These are phyloP conservation scores for Epinotia brunnichana DNA, from an alignment of 2,888 invertebrate species.

Conservation along the genomic window DNA sequence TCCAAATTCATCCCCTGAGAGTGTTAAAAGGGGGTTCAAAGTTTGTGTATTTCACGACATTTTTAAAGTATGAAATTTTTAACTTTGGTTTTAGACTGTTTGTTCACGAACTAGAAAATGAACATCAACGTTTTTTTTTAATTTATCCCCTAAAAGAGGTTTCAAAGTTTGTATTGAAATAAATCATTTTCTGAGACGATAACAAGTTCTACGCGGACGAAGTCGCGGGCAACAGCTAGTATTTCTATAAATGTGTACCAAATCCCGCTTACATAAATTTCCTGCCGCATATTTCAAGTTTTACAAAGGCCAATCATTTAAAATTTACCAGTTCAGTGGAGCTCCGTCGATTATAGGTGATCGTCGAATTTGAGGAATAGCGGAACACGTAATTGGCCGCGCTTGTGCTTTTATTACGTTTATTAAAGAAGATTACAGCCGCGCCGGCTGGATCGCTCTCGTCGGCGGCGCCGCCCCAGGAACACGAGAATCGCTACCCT, in stretches of 20 bases:
- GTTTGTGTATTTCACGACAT: too few species aligned
- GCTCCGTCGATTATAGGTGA: slow-evolving; percentile 45
- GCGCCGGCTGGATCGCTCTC: slow-evolving; percentile 52
- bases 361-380: slow-evolving; percentile 52
- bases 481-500: neutral
- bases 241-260: neutral
- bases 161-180: too few species aligned
- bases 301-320: slow-evolving; percentile 21
- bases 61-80: too few species aligned
- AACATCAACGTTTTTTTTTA: too few species aligned
- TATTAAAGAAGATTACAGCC: slow-evolving; percentile 69
- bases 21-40: too few species aligned
- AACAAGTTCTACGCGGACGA: too few species aligned
- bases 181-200: too few species aligned
- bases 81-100: too few species aligned
- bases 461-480: slow-evolving; percentile 26
- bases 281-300: neutral
- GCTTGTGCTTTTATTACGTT: slow-evolving; percentile 58
- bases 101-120: too few species aligned
- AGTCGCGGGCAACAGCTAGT: too few species aligned
- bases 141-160: too few species aligned
- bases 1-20: too few species aligned
- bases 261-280: neutral
- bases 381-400: slow-evolving; percentile 57
- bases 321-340: slow-evolving; percentile 43